Conservation (phyloP, 35 echinoderm and acorn worm genomes). For the Diadema setosum region DNA sequence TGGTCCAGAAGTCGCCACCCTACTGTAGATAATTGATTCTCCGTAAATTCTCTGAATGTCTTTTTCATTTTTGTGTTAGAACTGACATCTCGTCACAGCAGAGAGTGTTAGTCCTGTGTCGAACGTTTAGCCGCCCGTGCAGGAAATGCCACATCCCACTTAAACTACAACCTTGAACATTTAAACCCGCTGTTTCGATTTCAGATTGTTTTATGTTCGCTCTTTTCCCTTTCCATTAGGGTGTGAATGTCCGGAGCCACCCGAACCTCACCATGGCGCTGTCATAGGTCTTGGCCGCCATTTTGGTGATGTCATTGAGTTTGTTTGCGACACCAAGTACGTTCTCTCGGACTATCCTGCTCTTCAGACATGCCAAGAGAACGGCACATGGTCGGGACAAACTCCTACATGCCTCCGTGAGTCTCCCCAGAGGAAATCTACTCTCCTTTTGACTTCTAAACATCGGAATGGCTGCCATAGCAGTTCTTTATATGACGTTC, state of each 20-base stretch:
- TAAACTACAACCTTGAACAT: too few species aligned
- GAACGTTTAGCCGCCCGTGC: too few species aligned
- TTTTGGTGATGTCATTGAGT: not conserved
- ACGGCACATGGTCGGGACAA: not conserved
- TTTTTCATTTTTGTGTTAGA: too few species aligned
- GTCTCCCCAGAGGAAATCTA: not conserved
- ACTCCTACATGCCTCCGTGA: not conserved
- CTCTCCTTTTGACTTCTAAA: not conserved
- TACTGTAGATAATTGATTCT: too few species aligned
- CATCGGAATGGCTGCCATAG: not conserved
- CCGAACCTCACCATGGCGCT: not conserved
- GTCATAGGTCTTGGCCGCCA: not conserved
- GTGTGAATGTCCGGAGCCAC: not conserved
- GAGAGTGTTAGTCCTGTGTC: too few species aligned
- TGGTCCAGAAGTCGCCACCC: too few species aligned
- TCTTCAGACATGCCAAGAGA: not conserved
- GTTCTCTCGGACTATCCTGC: not conserved
- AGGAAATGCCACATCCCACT: too few species aligned
- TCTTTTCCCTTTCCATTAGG: not conserved
- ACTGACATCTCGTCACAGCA: too few species aligned
- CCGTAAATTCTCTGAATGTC: too few species aligned
- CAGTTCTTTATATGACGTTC: not conserved
- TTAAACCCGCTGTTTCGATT: not conserved
- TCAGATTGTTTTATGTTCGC: not conserved
- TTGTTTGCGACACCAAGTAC: not conserved